These are phyloP conservation scores for Callosobruchus maculatus DNA, from an alignment of 2,888 invertebrate species.

Conservation along the genomic window DNA sequence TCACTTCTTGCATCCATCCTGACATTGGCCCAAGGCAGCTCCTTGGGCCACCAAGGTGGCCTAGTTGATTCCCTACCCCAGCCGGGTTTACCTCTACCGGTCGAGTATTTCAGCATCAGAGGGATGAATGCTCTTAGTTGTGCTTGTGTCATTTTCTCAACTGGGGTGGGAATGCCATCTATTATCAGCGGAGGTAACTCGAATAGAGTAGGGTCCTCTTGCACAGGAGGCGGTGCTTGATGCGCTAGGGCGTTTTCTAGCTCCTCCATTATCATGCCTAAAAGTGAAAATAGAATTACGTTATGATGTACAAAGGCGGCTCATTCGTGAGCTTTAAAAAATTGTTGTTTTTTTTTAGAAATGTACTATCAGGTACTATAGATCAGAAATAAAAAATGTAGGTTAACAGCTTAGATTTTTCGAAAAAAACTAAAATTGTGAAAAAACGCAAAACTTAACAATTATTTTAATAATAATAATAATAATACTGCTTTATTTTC, in stretches of 20 bases:
- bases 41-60: conserved; percentile 98
- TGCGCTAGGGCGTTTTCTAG: conserved; percentile 89
- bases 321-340: no score
- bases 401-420: no score
- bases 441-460: no score
- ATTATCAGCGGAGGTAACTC: conserved; percentile 94
- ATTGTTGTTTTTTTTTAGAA: no score
- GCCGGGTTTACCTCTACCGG: conserved; percentile 93
- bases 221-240: conserved; percentile 81
- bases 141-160: conserved; percentile 99
- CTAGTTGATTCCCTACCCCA: conserved; percentile 96
- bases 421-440: no score
- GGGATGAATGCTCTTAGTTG: conserved; percentile 95
- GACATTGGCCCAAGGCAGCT: conserved; percentile 97
- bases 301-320: no score
- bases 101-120: conserved; percentile 96
- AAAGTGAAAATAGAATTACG: no score
- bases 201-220: conserved; percentile 89
- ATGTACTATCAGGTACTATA: no score
- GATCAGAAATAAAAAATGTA: no score
- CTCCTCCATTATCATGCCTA: conserved; percentile 77
- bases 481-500: no score
- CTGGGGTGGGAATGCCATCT: conserved; percentile 96
- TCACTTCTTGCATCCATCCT: conserved; percentile 95
- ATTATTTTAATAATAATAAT: no score